Base-by-base conservation (phyloP, 2,797 vertebrate genomes). In the Psittacula derbiana region DNA sequence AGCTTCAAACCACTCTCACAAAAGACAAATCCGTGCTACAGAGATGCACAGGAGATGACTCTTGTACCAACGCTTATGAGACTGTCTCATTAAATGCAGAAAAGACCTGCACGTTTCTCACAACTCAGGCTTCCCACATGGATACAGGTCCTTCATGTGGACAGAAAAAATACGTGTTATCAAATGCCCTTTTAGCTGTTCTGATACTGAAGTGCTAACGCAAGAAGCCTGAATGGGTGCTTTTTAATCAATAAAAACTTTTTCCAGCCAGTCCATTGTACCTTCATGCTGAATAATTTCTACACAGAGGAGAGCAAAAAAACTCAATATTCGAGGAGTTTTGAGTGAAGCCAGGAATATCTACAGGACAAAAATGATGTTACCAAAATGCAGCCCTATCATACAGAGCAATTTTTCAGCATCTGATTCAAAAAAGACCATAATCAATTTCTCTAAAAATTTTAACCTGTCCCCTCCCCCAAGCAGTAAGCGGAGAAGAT, bases 401-500 rank as follows among this genome's bases (percentile, higher is more conserved):
- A 88, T 87, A 88, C 21, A 20, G 4, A 15, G 31, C 25, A 33
- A 40, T 90, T 89, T 86, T 91, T 72, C 71, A 83, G 30, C 11
- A 11, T 18, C 16, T 4, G 60, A 43, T 71, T 86, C 28, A 57
- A 65, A 81, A 80, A 46, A 3, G 79, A 83, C 53, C 74, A 76
- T 25, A 71, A 86, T 57, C 33, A 71, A 84, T 86, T 92, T 66
- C 31, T 92, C 60, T 76, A 72, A 90, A 85, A 80, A 69, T 85
- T 78, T 80, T 67, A 90, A 88, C 62, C 49, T 70, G 62, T 76
- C 55, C 60, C 91, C 33, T 72, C 55, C 69, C 47, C 12, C 13
- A 53, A 94, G 92, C 78, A 94, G 92, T 78, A 95, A 94, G 75
- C 6, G 1, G 92, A 30, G 70, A 96, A 96, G 97, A 98, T 96